These are phyloP conservation scores for Poeciliopsis infans DNA, from an alignment of 2,797 vertebrate species.

Conservation along the genomic window DNA sequence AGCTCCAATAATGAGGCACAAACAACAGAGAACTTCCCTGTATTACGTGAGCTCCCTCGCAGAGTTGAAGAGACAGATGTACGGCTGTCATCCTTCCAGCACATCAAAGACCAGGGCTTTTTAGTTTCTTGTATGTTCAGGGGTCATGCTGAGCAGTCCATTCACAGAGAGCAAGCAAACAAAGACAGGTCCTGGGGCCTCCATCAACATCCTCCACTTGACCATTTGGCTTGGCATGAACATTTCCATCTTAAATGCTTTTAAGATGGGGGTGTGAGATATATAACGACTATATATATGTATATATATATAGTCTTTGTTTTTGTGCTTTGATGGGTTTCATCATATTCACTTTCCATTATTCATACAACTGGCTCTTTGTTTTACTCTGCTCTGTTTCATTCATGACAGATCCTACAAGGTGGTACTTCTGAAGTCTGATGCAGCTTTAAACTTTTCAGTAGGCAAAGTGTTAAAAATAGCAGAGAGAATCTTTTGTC, in stretches of 20 bases:
- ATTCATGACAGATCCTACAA: constrained; percentile 68
- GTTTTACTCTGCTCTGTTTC: constrained; percentile 63
- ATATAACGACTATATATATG: too few species aligned
- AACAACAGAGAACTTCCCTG: constrained; percentile 63
- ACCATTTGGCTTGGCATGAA: constrained; percentile 22
- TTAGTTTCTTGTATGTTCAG: constrained; percentile 51
- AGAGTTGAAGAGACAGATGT: constrained; percentile 62
- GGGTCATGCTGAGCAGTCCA: constrained; percentile 41
- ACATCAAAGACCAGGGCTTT: constrained; percentile 69
- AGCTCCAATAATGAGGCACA: constrained; percentile 67
- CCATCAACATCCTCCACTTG: constrained; percentile 41
- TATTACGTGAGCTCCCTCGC: constrained; percentile 45
- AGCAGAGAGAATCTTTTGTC: background rate
- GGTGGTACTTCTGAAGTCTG: constrained; percentile 29
- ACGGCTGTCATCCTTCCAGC: constrained; percentile 62
- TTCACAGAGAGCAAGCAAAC: constrained; percentile 22
- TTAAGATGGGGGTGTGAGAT: too few species aligned
- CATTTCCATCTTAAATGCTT: constrained; percentile 3
- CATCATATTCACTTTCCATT: constrained; percentile 70
- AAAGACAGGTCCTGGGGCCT: constrained; percentile 26
- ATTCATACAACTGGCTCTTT: constrained; percentile 73
- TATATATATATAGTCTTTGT: background rate
- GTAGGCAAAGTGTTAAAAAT: constrained; percentile 8
- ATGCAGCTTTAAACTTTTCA: constrained; percentile 37
- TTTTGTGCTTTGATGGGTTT: constrained; percentile 56